These are phyloP conservation scores for Sigmodon hispidus DNA, from an alignment of 2,113 vertebrate species.

Conservation along the genomic window DNA sequence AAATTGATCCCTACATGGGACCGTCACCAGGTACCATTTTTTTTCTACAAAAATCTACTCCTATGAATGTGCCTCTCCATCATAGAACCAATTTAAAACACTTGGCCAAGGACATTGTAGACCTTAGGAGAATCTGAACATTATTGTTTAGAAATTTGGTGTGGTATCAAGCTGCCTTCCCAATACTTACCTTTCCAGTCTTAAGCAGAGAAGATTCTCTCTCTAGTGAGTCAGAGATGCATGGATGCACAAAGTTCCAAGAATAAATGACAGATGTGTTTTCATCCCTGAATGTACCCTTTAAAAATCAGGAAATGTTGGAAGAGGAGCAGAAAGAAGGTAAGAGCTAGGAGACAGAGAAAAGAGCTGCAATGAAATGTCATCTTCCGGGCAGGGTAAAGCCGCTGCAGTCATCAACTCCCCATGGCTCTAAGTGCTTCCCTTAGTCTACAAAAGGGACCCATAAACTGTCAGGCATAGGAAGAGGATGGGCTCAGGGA, in stretches of 20 bases:
- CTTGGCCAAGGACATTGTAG: not conserved
- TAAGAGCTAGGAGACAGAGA: not conserved
- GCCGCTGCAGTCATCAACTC: not conserved
- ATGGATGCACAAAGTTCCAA: not conserved
- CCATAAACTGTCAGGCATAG: not conserved
- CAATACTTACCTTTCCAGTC: not conserved
- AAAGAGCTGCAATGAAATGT: not conserved
- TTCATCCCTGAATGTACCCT: not conserved
- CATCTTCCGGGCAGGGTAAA: not conserved
- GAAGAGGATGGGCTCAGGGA: not conserved
- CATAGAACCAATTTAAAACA: not conserved
- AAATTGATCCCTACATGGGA: not conserved
- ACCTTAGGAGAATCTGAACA: not conserved
- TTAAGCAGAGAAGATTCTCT: not conserved
- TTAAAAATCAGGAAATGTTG: not conserved
- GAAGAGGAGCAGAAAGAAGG: not conserved
- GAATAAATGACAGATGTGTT: not conserved
- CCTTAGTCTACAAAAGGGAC: not conserved
- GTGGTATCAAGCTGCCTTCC: not conserved
- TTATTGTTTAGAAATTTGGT: not conserved
- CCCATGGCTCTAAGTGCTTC: not conserved
- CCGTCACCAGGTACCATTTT: not conserved
- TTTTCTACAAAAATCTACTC: not conserved
- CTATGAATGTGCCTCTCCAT: not conserved
- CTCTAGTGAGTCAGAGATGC: not conserved